phyloP scores from a whole-genome alignment of 2,113 vertebrate species.

The Elephas maximus region DNA sequence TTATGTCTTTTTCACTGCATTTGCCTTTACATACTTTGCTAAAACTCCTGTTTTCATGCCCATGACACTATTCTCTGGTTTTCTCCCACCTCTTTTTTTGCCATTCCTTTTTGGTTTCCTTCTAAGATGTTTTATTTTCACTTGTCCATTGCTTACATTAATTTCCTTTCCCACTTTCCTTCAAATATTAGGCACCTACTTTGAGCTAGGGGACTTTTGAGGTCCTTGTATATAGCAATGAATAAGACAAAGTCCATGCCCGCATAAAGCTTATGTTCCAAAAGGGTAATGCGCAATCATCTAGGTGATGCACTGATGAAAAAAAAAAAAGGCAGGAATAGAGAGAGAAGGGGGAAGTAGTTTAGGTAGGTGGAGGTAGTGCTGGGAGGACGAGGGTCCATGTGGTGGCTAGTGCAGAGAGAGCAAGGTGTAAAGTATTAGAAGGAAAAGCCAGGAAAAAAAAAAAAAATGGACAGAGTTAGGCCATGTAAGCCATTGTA shows the following conservation, averaged over 20 bases:
- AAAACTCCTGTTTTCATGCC: background rate
- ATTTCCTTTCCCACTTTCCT: background rate
- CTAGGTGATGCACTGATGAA: background rate
- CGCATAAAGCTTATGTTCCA: background rate
- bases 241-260: background rate
- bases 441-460: background rate
- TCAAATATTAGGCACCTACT: background rate
- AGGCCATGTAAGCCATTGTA: no score
- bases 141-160: background rate
- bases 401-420: background rate
- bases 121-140: background rate
- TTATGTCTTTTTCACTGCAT: background rate
- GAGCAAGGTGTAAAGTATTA: background rate
- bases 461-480: background rate
- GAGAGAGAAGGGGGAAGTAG: background rate
- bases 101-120: background rate
- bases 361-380: background rate
- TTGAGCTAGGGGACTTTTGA: background rate
- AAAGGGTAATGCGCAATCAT: background rate
- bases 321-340: background rate
- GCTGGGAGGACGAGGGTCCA: rapidly evolving
- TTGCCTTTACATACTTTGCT: background rate
- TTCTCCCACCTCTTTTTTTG: background rate
- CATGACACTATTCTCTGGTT: background rate
- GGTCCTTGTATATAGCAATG: background rate